These are phyloP conservation scores for Ochotona curzoniae DNA, from an alignment of 2,113 vertebrate genomes.

Conservation along the genomic window DNA sequence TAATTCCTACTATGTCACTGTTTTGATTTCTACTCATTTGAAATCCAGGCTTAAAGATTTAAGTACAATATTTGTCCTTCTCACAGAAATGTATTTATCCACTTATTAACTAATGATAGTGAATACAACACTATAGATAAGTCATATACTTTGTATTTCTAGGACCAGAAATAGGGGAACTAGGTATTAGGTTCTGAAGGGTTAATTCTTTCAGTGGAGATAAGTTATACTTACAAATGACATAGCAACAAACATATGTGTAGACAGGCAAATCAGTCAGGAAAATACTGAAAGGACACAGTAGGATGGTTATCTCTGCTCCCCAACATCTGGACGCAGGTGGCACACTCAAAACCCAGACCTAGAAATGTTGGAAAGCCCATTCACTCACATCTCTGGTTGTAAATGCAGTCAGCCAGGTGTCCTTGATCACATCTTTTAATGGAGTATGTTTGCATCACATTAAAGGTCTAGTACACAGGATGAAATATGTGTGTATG, in stretches of 20 bases:
- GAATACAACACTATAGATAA: neutral
- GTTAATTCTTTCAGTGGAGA: neutral
- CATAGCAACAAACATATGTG: neutral
- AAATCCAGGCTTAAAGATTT: neutral
- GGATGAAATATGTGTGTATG: neutral
- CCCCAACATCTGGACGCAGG: neutral
- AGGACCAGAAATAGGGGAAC: neutral
- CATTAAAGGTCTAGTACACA: neutral
- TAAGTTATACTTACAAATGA: neutral
- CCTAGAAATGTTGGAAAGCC: neutral
- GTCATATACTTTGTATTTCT: neutral
- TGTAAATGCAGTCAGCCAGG: neutral
- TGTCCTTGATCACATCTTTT: neutral
- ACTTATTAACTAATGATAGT: neutral
- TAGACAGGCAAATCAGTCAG: neutral
- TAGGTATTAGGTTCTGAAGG: neutral
- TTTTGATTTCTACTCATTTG: conserved; percentile 18
- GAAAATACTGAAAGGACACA: neutral
- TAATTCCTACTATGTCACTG: neutral
- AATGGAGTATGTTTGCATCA: too few relatives aligned
- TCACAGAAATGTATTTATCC: neutral
- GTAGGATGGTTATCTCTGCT: neutral
- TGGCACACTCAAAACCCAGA: neutral
- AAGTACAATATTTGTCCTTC: neutral
- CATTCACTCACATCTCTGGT: neutral